Evolutionary conservation across 2,113 vertebrate genomes (phyloP), one percentile per base, ranked within the genome.

Genomic region (Thalassarche chlororhynchos): DNA sequence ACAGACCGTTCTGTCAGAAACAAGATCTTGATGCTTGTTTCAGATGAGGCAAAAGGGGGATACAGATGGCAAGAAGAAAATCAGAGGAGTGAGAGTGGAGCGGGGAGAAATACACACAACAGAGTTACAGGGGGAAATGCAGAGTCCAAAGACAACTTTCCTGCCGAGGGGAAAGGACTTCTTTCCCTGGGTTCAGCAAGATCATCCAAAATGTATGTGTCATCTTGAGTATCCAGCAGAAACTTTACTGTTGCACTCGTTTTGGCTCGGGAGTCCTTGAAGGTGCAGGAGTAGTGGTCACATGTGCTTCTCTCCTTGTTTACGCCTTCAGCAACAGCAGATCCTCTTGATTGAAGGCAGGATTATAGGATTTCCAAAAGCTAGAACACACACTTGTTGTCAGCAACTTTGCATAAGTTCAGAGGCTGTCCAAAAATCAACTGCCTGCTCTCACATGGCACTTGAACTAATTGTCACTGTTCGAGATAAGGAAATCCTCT

Each of bases 281-380:
- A 96, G 95, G 90, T 96, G 87, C 82, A 87, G 93, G 40, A 96
- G 69, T 31, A 74, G 38, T 31, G 78, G 82, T 94, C 94, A 91
- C 95, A 51, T 80, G 93, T 81, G 68, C 75, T 90, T 80, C 84
- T 88, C 75, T 91, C 66, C 95, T 91, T 96, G 95, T 97, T 95
- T 97, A 97, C 32, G 82, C 94, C 95, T 97, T 97, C 87, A 96
- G 95, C 95, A 94, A 96, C 68, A 93, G 89, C 94, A 96, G 89
- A 96, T 95, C 87, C 71, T 93, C 75, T 94, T 93, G 93, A 97
- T 66, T 94, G 96, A 96, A 97, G 91, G 84, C 94, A 96, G 96
- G 84, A 97, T 97, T 96, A 90, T 81, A 96, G 94, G 93, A 97
- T 96, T 97, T 97, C 93, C 89, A 97, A 97, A 95, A 96, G 96